Evolutionary conservation across 2,888 invertebrate species (phyloP).

Genomic region (Cabera pusaria): DNA sequence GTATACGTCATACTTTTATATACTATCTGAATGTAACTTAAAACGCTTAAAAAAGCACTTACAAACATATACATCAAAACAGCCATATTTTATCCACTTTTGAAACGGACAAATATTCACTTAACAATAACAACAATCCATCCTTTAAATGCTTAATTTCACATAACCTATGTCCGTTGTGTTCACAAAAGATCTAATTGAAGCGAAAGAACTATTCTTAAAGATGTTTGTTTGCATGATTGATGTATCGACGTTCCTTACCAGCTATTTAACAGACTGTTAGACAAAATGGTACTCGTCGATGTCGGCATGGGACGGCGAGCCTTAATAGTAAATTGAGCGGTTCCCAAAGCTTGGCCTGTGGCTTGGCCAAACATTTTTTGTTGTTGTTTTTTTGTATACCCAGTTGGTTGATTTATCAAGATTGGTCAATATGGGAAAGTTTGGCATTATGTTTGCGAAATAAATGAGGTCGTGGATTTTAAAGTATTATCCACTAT

Average conservation of each 20-base stretch:
- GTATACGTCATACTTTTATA: too few relatives aligned
- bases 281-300: slow-evolving; percentile 75
- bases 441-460: too few relatives aligned
- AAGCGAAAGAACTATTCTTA: slow-evolving; percentile 66
- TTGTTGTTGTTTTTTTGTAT: too few relatives aligned
- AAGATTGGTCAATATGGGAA: too few relatives aligned
- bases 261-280: slow-evolving; percentile 78
- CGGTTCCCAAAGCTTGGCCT: slow-evolving; percentile 60
- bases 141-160: slow-evolving; percentile 55
- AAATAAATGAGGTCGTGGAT: too few relatives aligned
- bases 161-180: slow-evolving; percentile 57
- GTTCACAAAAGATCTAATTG: slow-evolving; percentile 80
- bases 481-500: too few relatives aligned
- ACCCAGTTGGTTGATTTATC: too few relatives aligned
- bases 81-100: slow-evolving; percentile 17
- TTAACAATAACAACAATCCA: slow-evolving; percentile 36
- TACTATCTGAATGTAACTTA: too few relatives aligned
- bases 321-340: slow-evolving; percentile 55
- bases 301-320: slow-evolving; percentile 59
- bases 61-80: too few relatives aligned
- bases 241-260: slow-evolving; percentile 78
- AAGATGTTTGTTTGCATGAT: slow-evolving; percentile 72
- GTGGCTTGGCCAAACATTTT: too few relatives aligned
- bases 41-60: too few relatives aligned
- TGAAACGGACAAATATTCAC: slow-evolving; percentile 47